These are phyloP conservation scores for Kobus ellipsiprymnus DNA, from an alignment of 2,113 vertebrate species.

Conservation along the genomic window DNA sequence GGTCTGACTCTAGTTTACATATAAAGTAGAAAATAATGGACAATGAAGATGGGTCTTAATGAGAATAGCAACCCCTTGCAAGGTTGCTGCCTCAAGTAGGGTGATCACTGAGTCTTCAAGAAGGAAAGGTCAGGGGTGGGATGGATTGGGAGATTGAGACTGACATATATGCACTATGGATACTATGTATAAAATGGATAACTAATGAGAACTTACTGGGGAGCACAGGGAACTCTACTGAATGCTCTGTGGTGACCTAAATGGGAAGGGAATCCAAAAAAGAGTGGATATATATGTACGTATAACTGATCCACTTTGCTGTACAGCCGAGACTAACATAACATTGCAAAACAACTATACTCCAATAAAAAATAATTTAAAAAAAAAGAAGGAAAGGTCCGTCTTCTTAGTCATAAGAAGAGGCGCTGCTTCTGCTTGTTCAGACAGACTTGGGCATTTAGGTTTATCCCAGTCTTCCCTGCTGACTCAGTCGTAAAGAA, in stretches of 20 bases:
- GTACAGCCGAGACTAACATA: neutral
- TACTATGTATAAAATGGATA: neutral
- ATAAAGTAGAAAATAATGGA: neutral
- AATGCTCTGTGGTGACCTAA: neutral
- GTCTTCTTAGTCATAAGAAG: neutral
- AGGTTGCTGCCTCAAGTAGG: neutral
- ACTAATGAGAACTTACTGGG: neutral
- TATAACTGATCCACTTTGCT: neutral
- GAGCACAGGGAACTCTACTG: neutral
- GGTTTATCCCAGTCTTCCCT: neutral
- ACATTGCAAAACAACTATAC: neutral
- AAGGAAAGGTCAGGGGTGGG: neutral
- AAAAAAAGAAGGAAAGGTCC: neutral
- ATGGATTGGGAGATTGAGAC: neutral
- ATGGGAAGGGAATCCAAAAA: neutral
- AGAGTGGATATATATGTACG: rapidly evolving
- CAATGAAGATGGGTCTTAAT: neutral
- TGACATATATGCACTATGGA: neutral
- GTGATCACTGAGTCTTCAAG: neutral
- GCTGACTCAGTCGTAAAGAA: neutral
- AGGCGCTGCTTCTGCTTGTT: neutral
- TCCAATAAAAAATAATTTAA: neutral
- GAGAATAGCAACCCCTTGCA: neutral
- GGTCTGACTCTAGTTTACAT: neutral
- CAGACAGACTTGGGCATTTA: neutral